Base-by-base conservation (phyloP, 1,140 invertebrate species). In the Andricus grossulariae region DNA sequence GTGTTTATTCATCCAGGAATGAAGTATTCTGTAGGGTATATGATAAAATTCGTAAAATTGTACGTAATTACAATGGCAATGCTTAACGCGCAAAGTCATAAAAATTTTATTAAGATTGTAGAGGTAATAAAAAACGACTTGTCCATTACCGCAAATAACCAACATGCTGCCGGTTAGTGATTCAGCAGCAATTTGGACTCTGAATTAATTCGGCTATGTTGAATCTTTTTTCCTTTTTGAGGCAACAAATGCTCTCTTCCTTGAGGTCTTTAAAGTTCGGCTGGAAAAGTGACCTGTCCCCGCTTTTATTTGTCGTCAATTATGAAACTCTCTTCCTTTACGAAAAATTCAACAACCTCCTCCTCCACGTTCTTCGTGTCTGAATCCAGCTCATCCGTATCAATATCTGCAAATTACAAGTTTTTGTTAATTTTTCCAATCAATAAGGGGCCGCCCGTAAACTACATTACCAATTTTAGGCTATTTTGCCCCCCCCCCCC, bases 281-380 rank as follows among this genome's bases (percentile, higher is more conserved):
- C 80, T 81, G 72, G 74, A 18, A 78, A 72, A n/a, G 71, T 18
- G 75, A 60, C 12, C 18, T 81, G 73, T 50, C 18, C 39, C 45
- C 21, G 72, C 19, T 52, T 82, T 84, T 90, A 92, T 81, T 91
- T 91, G 19, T 91, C 89, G 79, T 96, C 95, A 85, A 98, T 92
- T 78, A 96, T 91, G 19, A 95, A 96, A 82, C 94, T 94, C 94
- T 99, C 98, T 93, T 99, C 97, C 93, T 98, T 99, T 86, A 99
- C 94, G 93, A 99, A 97, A 95, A 99, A 98, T 95, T 99, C 98
- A 85, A 99, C 95, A 87, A 96, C 93, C 93, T 99, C 98, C 89
- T 99, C 98, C 88, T 98, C 97, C 84, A 98, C 94, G 86, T 98
- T 97, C 81, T 95, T 95, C 50, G 94, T 94, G 85, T 98, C 95